phyloP scores from a whole-genome alignment of 2,113 vertebrate genomes.

The Amblyopsis rosae region DNA sequence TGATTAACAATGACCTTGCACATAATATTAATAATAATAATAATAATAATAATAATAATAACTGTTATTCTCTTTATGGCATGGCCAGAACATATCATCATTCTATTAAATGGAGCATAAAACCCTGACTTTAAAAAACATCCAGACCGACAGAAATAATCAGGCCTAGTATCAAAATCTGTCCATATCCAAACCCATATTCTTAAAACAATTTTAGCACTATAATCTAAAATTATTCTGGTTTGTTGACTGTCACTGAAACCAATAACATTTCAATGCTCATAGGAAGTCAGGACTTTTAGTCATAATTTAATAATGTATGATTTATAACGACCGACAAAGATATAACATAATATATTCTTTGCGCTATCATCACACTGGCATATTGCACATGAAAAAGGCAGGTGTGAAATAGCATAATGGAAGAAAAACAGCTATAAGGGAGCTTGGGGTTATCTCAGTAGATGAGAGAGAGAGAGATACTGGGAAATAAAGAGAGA shows the following conservation, averaged over 20 bases:
- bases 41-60: not conserved
- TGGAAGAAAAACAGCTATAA: constrained; percentile 20
- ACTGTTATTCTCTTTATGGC: constrained; percentile 38
- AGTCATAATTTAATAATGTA: constrained; percentile 54
- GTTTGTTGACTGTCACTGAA: constrained; percentile 19
- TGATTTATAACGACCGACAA: constrained; percentile 38
- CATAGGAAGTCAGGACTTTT: constrained; percentile 45
- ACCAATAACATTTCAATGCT: constrained; percentile 39
- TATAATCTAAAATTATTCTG: constrained; percentile 43
- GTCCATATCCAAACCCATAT: constrained; percentile 23
- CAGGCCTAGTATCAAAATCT: constrained; percentile 49
- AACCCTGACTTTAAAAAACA: constrained; percentile 54
- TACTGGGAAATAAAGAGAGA: constrained; percentile 13
- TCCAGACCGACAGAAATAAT: constrained; percentile 48
- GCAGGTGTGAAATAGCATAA: constrained; percentile 60
- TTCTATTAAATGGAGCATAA: constrained; percentile 63
- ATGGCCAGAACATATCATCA: constrained; percentile 57
- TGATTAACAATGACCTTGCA: constrained; percentile 13
- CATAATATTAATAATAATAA: constrained; percentile 2
- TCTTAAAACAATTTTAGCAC: constrained; percentile 38
- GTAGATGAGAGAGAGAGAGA: constrained; percentile 4
- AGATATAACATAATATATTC: constrained; percentile 63
- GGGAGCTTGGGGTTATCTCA: constrained; percentile 8
- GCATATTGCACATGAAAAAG: constrained; percentile 72
- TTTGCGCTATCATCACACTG: constrained; percentile 56